phyloP scores from a whole-genome alignment of 2,797 vertebrate genomes.

The Cygnus olor region DNA sequence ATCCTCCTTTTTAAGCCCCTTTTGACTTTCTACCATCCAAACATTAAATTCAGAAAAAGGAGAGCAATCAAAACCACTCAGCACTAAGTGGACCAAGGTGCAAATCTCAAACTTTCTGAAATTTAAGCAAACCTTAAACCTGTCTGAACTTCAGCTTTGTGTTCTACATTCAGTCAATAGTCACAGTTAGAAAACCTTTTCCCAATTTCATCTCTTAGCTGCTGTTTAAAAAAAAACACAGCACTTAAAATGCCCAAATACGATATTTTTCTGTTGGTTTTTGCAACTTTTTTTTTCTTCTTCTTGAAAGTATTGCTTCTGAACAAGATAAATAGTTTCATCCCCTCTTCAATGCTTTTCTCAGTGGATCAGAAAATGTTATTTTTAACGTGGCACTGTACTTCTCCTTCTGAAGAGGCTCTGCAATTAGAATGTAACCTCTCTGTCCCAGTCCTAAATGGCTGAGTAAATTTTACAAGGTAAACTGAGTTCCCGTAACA shows the following conservation, averaged over 20 bases:
- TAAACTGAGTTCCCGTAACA: not conserved
- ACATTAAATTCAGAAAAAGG: not conserved
- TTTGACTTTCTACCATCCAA: not conserved
- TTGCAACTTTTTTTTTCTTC: not conserved
- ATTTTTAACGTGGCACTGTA: not conserved
- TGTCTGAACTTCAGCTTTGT: not conserved
- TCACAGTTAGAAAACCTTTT: not conserved
- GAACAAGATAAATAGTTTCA: not conserved
- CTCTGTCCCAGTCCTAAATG: not conserved
- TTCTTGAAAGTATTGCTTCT: not conserved
- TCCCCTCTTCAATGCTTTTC: not conserved
- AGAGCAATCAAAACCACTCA: not conserved
- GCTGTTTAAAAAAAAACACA: not conserved
- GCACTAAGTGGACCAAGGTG: not conserved
- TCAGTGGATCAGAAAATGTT: not conserved
- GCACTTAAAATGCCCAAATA: not conserved
- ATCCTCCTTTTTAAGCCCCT: not conserved
- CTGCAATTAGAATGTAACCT: not conserved
- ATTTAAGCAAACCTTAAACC: not conserved
- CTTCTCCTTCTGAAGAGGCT: not conserved
- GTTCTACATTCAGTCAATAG: not conserved
- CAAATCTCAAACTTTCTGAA: not conserved
- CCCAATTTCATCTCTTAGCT: not conserved
- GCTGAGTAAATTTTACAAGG: not conserved
- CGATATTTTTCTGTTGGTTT: not conserved